Conservation (phyloP, 1,140 invertebrate genomes). For the Drosophila arawakana region DNA sequence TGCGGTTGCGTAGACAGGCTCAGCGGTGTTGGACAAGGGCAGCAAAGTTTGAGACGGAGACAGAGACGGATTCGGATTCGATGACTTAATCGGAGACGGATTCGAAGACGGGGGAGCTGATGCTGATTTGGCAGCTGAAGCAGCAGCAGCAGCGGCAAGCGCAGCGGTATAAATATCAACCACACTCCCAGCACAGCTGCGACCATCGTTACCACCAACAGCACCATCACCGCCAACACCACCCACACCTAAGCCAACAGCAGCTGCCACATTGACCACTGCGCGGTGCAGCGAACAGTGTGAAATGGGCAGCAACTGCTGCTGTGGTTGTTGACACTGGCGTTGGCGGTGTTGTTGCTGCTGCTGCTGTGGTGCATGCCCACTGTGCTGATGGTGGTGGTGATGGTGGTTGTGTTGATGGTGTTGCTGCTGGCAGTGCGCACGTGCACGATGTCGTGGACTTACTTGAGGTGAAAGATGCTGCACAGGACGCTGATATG, state of each 20-base stretch:
- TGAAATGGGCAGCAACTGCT: slow-evolving; percentile 21
- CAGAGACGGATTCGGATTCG: slow-evolving; percentile 1
- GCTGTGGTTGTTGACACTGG: slow-evolving; percentile 27
- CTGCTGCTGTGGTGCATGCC: slow-evolving; percentile 29
- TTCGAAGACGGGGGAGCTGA: slow-evolving; percentile 29
- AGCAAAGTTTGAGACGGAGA: slow-evolving; percentile 38
- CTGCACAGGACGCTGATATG: slow-evolving; percentile 64
- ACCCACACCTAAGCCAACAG: slow-evolving; percentile 61
- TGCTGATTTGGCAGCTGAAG: slow-evolving; percentile 44
- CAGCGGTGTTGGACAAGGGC: slow-evolving; percentile 45
- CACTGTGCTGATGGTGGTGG: slow-evolving; percentile 22
- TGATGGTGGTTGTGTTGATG: slow-evolving; percentile 30
- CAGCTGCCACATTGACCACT: slow-evolving; percentile 71
- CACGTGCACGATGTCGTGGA: slow-evolving; percentile 65
- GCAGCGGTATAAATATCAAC: slow-evolving; percentile 72
- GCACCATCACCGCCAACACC: slow-evolving; percentile 18
- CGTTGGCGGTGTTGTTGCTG: slow-evolving; percentile 34
- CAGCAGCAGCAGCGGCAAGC: slow-evolving; percentile 59
- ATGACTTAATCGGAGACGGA: not conserved
- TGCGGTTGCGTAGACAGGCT: slow-evolving; percentile 82
- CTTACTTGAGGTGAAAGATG: slow-evolving; percentile 78
- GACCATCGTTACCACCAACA: slow-evolving; percentile 19
- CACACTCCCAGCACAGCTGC: slow-evolving; percentile 49
- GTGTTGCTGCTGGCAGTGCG: slow-evolving; percentile 55
- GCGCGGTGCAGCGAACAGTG: slow-evolving; percentile 66